phyloP scores from a whole-genome alignment of 1,140 invertebrate species.

The Drosophila nasuta region DNA sequence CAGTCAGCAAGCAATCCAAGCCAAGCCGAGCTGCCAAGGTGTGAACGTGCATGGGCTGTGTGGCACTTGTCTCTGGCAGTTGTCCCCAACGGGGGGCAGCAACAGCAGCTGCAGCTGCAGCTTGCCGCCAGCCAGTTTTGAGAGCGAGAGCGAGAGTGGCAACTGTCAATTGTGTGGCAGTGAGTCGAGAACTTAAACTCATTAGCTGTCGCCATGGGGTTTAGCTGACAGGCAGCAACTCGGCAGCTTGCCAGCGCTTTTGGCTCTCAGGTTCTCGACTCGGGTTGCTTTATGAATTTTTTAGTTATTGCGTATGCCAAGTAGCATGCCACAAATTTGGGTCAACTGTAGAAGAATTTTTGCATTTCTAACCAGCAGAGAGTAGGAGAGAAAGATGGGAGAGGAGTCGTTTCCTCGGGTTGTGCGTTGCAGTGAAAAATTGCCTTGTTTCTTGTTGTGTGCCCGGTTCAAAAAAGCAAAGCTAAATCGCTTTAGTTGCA shows the following conservation, averaged over 20 bases:
- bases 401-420: conserved; percentile 1
- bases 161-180: conserved; percentile 73
- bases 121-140: neutral
- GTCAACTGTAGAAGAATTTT: conserved; percentile 62
- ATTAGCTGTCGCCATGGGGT: conserved; percentile 71
- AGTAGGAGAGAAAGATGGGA: neutral
- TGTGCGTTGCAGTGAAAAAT: conserved; percentile 70
- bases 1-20: neutral
- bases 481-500: conserved; percentile 76
- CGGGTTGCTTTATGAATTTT: conserved; percentile 71
- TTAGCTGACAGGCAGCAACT: conserved; percentile 58
- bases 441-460: conserved; percentile 63
- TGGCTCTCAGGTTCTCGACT: conserved; percentile 6
- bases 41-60: conserved; percentile 39
- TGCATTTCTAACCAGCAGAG: conserved; percentile 16
- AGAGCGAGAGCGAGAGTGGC: conserved; percentile 6
- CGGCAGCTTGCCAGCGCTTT: conserved; percentile 1
- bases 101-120: neutral
- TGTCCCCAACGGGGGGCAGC: neutral
- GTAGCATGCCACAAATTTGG: conserved; percentile 76
- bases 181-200: conserved; percentile 79
- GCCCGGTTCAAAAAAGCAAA: conserved; percentile 61
- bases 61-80: conserved; percentile 33
- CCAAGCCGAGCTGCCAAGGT: conserved; percentile 25
- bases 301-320: conserved; percentile 66